Conservation (phyloP, 2,113 vertebrate genomes). For the Cynocephalus volans region DNA sequence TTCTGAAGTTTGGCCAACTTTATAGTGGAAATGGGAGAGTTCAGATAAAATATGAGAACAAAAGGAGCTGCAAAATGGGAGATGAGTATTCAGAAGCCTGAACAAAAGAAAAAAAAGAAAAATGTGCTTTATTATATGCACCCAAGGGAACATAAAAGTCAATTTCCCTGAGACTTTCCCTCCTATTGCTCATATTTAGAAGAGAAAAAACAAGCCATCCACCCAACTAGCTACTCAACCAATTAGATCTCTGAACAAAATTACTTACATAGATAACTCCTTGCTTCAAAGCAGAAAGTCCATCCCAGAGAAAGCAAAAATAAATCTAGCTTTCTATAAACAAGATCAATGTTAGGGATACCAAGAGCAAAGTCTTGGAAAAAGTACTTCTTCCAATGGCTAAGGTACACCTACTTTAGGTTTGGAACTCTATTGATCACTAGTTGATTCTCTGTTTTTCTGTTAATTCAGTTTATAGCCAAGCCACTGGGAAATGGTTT, state of each 20-base stretch:
- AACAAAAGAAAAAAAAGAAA: slow-evolving; percentile 29
- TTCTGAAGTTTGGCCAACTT: not conserved
- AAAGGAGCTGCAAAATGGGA: not conserved
- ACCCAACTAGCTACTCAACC: not conserved
- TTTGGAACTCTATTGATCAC: not conserved
- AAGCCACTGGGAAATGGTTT: not conserved
- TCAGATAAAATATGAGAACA: slow-evolving; percentile 17
- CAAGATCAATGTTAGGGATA: not conserved
- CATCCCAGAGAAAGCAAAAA: slow-evolving; percentile 17
- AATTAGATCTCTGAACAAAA: not conserved
- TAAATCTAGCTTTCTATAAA: slow-evolving; percentile 7
- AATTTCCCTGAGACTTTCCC: not conserved
- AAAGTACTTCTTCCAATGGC: not conserved
- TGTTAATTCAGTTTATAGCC: not conserved
- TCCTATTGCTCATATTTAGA: not conserved
- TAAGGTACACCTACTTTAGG: not conserved
- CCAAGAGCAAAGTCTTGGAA: not conserved
- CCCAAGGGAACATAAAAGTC: not conserved
- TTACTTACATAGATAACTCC: not conserved
- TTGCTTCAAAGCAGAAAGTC: not conserved
- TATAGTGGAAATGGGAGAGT: not conserved
- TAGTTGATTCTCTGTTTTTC: not conserved
- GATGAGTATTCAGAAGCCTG: not conserved
- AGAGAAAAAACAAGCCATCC: not conserved
- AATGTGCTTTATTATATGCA: not conserved